Conservation (phyloP, 1,140 invertebrate species). For the Hylaeus volcanicus region DNA sequence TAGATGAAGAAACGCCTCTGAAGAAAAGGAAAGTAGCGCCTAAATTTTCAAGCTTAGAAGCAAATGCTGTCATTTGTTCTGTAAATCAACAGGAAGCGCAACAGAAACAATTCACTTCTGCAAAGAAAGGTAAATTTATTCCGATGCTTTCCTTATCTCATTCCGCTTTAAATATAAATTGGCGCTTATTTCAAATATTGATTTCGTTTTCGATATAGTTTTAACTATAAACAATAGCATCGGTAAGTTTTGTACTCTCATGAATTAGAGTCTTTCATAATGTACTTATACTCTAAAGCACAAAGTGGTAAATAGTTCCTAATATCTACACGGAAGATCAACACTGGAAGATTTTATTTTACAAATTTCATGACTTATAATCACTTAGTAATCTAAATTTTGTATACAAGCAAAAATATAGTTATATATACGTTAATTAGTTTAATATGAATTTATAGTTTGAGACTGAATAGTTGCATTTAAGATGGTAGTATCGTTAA, state of each 20-base stretch:
- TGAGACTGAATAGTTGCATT: slow-evolving; percentile 13
- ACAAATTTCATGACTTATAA: background rate
- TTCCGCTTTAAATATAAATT: slow-evolving; percentile 5
- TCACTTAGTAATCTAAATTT: background rate
- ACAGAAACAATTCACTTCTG: slow-evolving; percentile 29
- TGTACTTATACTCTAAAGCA: background rate
- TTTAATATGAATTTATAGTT: background rate
- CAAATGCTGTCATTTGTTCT: slow-evolving; percentile 25
- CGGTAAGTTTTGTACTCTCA: slow-evolving; percentile 2
- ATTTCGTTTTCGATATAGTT: background rate
- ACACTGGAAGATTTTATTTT: slow-evolving; percentile 27
- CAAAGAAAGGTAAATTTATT: slow-evolving; percentile 51
- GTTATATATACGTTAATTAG: slow-evolving; percentile 1
- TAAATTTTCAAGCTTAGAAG: slow-evolving; percentile 23
- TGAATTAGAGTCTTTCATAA: background rate
- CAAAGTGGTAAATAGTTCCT: background rate
- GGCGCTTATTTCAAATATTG: background rate
- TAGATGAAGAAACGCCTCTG: slow-evolving; percentile 41
- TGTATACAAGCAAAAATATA: background rate
- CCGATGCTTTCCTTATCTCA: background rate
- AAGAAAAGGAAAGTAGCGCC: slow-evolving; percentile 49
- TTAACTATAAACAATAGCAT: too few relatives aligned
- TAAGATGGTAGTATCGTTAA: background rate
- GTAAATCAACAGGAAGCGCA: slow-evolving; percentile 20
- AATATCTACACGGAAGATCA: slow-evolving; percentile 26